Base-by-base conservation (phyloP, 92 coral and sea anemone species). In the Chrysogorgia sp. region DNA sequence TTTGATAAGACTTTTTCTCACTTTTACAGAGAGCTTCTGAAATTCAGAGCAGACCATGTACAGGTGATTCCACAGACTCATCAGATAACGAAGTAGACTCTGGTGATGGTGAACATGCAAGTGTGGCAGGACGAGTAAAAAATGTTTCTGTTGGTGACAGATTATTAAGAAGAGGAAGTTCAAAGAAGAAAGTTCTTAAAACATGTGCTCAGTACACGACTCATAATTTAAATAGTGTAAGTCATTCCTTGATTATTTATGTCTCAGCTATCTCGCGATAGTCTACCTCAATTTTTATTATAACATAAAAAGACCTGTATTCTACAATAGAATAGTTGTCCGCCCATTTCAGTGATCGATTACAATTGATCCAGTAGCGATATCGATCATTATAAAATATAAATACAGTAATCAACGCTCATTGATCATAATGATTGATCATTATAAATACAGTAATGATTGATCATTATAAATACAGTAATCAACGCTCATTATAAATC, bases 161-260 rank as follows among this genome's bases (percentile, higher is more conserved):
- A 57, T 12, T 47, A 19, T 45, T 49, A 55, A 47, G 82, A 66
- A 37, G 70, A 76, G 55, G 57, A 45, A 43, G 68, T 60, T 81
- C 34, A 69, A 71, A 41, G 87, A 82, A 70, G 19, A 90, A 87
- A 68, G 98, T 94, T 10, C 81, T 94, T 4, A 94, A 94, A 80
- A 94, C 98, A 3, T 94, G 98, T 71, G 98, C 98, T 13, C 87
- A 96, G 3, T 94, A 94, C 76, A 94, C 98, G 7, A 94, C 98
- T 10, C 94, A 89, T 59, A 94, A 91, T 74, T 76, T 94, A 79
- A 94, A 94, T 79, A 94, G 88, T 92, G 98, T 94, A 67, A 80
- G 67, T 6, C 21, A 34, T 33, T 34, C 20, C 15, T 12, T n/a
- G 40, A 33, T 33, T 28, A 8, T 22, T 19, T 20, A 20, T 56